Evolutionary conservation across 2,888 invertebrate genomes (phyloP), one percentile per base, ranked within the genome.

Genomic region (Clostera curtula): DNA sequence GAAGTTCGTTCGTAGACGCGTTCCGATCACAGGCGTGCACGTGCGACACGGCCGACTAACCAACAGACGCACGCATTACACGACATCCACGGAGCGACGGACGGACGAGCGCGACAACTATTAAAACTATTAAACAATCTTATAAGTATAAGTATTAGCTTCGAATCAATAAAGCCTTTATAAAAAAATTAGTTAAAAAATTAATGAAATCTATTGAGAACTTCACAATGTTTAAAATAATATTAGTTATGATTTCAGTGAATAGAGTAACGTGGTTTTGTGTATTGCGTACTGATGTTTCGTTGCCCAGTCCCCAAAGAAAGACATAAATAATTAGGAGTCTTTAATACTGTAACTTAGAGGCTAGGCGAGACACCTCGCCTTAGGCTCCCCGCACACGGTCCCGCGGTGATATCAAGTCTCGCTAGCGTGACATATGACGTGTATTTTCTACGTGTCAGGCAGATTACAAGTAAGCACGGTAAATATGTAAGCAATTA

Each of bases 141-240:
- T 77, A 75, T 80, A 79, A 79, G 74, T 83, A 82, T 82, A 76
- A 80, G 80, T 80, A 80, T 82, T 82, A 82, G 83, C 82, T 83
- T 83, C 75, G 67, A 80, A 77, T 79, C 76, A 72, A 80, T 79
- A 80, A 83, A 80, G 79, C 79, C 80, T 79, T 83, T 80, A 73
- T 71, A 73, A 80, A 75, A 67, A 70, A 73, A 67, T 67, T 74
- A 73, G 71, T 76, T 74, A 73, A 76, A 67, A 54, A 71, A 70
- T n/a, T n/a, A n/a, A 69, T 65, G 59, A 68, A 70, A 71, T 71
- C 69, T 75, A 77, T 77, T 77, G 71, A 77, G 15, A 75, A 75
- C 49, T 77, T 77, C 75, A 77, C 77, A 67, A 57, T 70, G 71
- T 75, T 80, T 69, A 75, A 19, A 64, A 61, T 63, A 62, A 64